A percentile compares a stretch with the other conserved stretches of the same genome.
phyloP scores from a whole-genome alignment of 2,888 invertebrate genomes.

The Lingula anatina region DNA sequence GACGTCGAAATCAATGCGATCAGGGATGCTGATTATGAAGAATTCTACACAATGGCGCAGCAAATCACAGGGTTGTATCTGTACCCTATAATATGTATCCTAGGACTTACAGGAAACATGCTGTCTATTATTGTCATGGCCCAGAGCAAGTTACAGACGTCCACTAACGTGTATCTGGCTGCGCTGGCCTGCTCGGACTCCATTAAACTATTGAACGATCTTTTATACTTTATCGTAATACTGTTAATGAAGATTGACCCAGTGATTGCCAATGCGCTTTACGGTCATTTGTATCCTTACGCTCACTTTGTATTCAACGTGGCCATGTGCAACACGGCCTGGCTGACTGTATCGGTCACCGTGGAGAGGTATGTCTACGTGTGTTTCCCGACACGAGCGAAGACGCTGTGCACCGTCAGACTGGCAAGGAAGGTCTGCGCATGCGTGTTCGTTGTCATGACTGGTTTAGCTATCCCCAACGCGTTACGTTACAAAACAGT shows the following conservation, averaged over 20 bases:
- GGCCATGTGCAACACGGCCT: constrained; percentile 36
- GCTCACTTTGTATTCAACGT: constrained; percentile 44
- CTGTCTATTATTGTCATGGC: constrained; percentile 34
- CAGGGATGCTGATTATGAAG: no score
- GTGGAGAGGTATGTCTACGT: constrained; percentile 42
- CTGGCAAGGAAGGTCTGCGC: constrained; percentile 34
- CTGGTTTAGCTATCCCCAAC: constrained; percentile 37
- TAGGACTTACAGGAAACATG: constrained; percentile 37
- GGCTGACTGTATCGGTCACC: constrained; percentile 45
- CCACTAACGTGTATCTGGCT: constrained; percentile 40
- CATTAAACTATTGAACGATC: constrained; percentile 40
- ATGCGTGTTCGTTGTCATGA: constrained; percentile 36
- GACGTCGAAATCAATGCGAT: no score
- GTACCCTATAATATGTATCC: constrained; percentile 38
- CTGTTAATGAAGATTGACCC: constrained; percentile 21
- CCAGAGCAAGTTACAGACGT: constrained; percentile 33
- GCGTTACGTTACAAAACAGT: constrained; percentile 37
- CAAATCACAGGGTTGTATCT: constrained; percentile 37
- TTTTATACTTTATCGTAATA: constrained; percentile 38
- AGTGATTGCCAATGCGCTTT: constrained; percentile 22
- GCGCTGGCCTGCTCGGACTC: constrained; percentile 40
- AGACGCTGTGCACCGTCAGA: constrained; percentile 24
- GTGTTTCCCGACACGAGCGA: constrained; percentile 34
- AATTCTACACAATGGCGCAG: constrained; percentile 33
- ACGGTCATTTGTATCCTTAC: constrained; percentile 35